A percentile compares a stretch with the other conserved stretches of the same genome.
These are phyloP conservation scores for Darevskia mixta DNA, from an alignment of 2,797 vertebrate species.

Conservation along the genomic window DNA sequence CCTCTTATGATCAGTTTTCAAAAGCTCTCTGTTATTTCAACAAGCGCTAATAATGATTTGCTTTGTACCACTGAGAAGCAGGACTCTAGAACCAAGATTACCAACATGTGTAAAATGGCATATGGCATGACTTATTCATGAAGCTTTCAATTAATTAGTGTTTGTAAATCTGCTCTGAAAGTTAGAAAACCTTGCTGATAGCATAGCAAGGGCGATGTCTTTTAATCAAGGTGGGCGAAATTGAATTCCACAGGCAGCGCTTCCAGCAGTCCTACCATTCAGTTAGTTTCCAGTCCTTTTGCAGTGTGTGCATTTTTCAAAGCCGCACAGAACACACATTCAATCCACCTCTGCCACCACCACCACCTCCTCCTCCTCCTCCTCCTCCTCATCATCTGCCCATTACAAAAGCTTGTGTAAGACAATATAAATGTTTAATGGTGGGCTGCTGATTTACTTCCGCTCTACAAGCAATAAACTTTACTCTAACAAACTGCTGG, in stretches of 20 bases:
- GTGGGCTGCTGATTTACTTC: not conserved
- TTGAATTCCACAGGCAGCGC: not conserved
- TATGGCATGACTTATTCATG: not conserved
- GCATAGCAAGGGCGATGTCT: not conserved
- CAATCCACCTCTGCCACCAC: not conserved
- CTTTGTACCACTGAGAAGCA: not conserved
- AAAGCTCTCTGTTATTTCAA: not conserved
- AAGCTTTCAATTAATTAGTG: not conserved
- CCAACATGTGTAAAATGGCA: not conserved
- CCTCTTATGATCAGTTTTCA: not conserved
- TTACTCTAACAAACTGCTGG: constrained; percentile 4
- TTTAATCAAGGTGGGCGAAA: not conserved
- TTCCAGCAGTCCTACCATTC: constrained; percentile 7
- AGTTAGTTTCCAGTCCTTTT: not conserved
- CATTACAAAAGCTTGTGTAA: constrained; percentile 6
- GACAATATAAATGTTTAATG: not conserved
- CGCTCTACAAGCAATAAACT: not conserved
- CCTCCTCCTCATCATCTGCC: not conserved
- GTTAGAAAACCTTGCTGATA: not conserved
- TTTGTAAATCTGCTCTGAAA: constrained; percentile 3
- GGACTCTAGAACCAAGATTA: not conserved
- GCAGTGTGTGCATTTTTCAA: not conserved
- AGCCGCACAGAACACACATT: rapidly evolving
- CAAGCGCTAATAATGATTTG: not conserved
- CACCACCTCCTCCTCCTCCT: no score